phyloP scores from a whole-genome alignment of 2,797 vertebrate species.

The Schizopygopsis pylzovi region DNA sequence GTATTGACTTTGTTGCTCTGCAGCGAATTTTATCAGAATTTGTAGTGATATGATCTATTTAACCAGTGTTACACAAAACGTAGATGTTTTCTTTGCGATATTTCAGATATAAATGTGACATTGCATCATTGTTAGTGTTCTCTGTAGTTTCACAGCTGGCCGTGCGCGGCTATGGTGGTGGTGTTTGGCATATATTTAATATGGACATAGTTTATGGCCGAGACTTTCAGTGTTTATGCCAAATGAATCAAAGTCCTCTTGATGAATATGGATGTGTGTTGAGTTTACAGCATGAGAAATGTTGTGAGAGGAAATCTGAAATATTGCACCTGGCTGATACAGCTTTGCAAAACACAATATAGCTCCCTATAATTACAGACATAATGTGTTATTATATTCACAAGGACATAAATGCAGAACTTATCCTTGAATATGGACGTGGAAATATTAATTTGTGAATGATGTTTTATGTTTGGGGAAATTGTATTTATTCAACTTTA shows the following conservation, averaged over 20 bases:
- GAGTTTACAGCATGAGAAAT: slow-evolving; percentile 64
- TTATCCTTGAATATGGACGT: slow-evolving; percentile 54
- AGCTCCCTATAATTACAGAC: slow-evolving; percentile 43
- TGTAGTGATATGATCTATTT: slow-evolving; percentile 80
- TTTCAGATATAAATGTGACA: slow-evolving; percentile 74
- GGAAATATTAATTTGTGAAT: slow-evolving; percentile 61
- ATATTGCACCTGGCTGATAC: slow-evolving; percentile 48
- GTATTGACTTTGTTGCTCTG: slow-evolving; percentile 78
- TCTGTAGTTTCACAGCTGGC: slow-evolving; percentile 77
- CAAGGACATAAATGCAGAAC: slow-evolving; percentile 55
- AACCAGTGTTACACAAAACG: slow-evolving; percentile 78
- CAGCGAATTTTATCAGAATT: slow-evolving; percentile 77
- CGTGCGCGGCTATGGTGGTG: slow-evolving; percentile 77
- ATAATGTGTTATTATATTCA: slow-evolving; percentile 53
- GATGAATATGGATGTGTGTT: slow-evolving; percentile 56
- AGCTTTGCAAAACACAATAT: slow-evolving; percentile 56
- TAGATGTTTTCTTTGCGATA: slow-evolving; percentile 77
- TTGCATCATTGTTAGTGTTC: slow-evolving; percentile 77
- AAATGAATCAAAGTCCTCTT: slow-evolving; percentile 76
- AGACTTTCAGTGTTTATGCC: slow-evolving; percentile 82
- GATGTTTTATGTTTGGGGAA: slow-evolving; percentile 61
- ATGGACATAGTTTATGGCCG: slow-evolving; percentile 72
- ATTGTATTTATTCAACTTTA: slow-evolving; percentile 68
- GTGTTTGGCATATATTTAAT: slow-evolving; percentile 76
- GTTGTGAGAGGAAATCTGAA: slow-evolving; percentile 53